A percentile compares a stretch with the other conserved stretches of the same genome.
These are phyloP conservation scores for Python bivittatus DNA, from an alignment of 2,113 vertebrate species.

Conservation along the genomic window DNA sequence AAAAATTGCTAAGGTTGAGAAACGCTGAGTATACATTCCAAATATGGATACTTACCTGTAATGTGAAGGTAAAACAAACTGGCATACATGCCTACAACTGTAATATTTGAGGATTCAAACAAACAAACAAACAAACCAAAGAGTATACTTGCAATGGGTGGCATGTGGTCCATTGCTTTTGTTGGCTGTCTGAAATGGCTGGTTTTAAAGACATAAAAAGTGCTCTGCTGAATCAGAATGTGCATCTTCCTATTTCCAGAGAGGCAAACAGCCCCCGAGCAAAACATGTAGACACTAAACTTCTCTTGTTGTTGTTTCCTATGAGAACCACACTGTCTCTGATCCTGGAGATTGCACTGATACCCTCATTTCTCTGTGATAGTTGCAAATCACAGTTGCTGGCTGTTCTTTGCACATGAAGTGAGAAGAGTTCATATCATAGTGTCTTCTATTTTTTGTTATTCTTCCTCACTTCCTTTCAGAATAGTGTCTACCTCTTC, in stretches of 20 bases:
- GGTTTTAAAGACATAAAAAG: background rate
- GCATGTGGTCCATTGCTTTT: background rate
- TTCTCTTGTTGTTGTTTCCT: background rate
- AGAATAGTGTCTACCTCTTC: background rate
- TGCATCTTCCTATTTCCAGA: background rate
- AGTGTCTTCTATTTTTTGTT: background rate
- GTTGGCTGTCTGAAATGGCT: background rate
- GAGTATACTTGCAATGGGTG: background rate
- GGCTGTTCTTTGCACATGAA: background rate
- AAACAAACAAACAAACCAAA: background rate
- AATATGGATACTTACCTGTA: background rate
- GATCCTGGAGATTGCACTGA: background rate
- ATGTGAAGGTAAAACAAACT: background rate
- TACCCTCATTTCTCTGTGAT: background rate
- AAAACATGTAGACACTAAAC: background rate
- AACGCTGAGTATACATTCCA: too few relatives aligned
- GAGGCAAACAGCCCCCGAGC: background rate
- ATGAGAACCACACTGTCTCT: background rate
- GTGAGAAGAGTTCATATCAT: background rate
- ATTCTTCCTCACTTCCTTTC: background rate
- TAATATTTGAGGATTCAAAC: background rate
- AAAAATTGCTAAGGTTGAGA: too few relatives aligned
- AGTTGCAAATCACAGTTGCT: background rate
- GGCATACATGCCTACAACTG: background rate
- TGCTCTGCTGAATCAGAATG: background rate